These are phyloP conservation scores for Epizoanthus illoricatus DNA, from an alignment of 92 coral and sea anemone species.

Conservation along the genomic window DNA sequence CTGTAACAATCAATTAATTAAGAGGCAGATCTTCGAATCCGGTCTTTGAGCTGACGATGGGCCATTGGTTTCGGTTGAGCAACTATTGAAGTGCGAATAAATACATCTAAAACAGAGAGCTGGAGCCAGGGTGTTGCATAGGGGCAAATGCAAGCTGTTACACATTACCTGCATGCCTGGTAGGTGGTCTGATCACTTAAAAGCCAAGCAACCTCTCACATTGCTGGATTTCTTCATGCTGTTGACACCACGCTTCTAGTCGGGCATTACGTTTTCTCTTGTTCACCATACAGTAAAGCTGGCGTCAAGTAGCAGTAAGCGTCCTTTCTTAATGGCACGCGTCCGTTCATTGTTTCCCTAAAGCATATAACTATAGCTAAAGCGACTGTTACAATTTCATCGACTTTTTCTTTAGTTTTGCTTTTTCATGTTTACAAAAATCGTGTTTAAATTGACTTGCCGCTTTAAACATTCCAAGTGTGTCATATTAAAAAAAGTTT, in stretches of 20 bases:
- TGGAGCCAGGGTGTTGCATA: not conserved
- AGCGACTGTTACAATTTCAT: conserved; percentile 51
- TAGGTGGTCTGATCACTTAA: conserved; percentile 15
- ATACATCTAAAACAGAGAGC: not conserved
- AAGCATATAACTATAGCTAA: not conserved
- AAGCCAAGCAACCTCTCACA: conserved; percentile 19
- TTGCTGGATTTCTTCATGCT: not conserved
- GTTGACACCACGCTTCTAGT: not conserved
- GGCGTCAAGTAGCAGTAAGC: conserved; percentile 13
- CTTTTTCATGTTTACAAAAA: not conserved
- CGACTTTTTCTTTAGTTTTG: conserved; percentile 1
- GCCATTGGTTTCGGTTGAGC: conserved; percentile 28
- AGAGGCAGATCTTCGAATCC: not conserved
- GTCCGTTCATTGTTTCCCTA: conserved; percentile 48
- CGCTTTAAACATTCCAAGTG: conserved; percentile 30
- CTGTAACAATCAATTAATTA: not conserved
- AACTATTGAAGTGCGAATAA: conserved; percentile 16
- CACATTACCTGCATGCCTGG: not conserved
- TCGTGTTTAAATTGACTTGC: not conserved
- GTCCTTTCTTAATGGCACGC: conserved; percentile 60
- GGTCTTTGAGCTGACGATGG: conserved; percentile 7
- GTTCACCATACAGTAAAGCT: not conserved
- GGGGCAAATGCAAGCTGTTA: not conserved
- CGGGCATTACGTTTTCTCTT: not conserved
- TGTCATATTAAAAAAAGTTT: conserved; percentile 15